Percentiles rank a stretch among this genome's conserved stretches.
These are phyloP conservation scores for human (Homo sapiens) DNA, from an alignment of 2,113 vertebrate genomes.

Conservation along the genomic window DNA sequence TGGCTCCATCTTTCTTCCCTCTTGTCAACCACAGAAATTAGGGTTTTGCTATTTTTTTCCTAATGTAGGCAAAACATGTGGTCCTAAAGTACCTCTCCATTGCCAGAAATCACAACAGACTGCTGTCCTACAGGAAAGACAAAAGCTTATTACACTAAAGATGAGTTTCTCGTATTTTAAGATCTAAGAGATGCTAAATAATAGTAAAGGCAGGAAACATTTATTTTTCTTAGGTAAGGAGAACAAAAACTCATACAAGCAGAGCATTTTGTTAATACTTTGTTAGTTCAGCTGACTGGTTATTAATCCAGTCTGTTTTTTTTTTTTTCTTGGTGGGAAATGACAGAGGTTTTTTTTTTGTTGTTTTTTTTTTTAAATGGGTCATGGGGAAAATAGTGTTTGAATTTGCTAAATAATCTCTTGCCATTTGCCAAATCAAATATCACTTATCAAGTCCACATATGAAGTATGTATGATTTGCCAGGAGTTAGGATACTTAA, in stretches of 20 bases:
- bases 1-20: background rate
- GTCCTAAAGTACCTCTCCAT: background rate
- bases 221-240: background rate
- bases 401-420: constrained; percentile 23
- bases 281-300: background rate
- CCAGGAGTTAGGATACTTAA: background rate
- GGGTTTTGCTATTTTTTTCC: background rate
- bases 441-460: background rate
- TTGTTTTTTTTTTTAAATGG: background rate
- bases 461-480: background rate
- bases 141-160: background rate
- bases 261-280: background rate
- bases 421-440: background rate
- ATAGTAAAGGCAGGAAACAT: background rate
- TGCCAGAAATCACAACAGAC: background rate
- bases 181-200: background rate
- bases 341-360: background rate
- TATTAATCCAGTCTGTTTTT: background rate
- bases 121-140: background rate
- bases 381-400: background rate
- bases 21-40: background rate
- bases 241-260: background rate
- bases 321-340: background rate
- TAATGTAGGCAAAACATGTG: background rate
- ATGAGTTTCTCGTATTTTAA: background rate